A percentile compares a stretch with the other conserved stretches of the same genome.
phyloP scores from a whole-genome alignment of 2,797 vertebrate genomes.

The Sebastes vulpes region DNA sequence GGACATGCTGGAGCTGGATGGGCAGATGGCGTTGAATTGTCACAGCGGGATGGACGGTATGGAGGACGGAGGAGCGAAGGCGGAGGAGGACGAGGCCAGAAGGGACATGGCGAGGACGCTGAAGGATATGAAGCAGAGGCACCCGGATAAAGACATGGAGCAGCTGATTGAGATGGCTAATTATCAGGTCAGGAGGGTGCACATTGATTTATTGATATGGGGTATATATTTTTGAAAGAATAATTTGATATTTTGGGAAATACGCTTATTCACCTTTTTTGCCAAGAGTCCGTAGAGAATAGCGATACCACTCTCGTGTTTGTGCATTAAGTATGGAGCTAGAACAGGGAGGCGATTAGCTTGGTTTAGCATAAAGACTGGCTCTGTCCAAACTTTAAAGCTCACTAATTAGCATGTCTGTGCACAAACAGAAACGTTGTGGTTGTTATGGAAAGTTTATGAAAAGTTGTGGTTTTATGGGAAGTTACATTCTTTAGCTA shows the following conservation, averaged over 20 bases:
- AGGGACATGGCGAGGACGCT: slow-evolving; percentile 88
- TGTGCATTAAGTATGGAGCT: not conserved
- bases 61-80: slow-evolving; percentile 77
- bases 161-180: slow-evolving; percentile 91
- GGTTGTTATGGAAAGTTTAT: not conserved
- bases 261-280: not conserved
- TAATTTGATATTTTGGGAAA: not conserved
- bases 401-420: not conserved
- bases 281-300: not conserved
- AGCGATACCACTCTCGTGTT: not conserved
- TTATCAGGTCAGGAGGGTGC: slow-evolving; percentile 80
- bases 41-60: slow-evolving; percentile 79
- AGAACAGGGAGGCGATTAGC: not conserved
- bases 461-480: not conserved
- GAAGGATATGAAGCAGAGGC: slow-evolving; percentile 89
- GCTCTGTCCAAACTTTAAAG: not conserved
- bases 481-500: not conserved
- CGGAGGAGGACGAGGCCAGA: slow-evolving; percentile 87
- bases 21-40: slow-evolving; percentile 77
- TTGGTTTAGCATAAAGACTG: not conserved
- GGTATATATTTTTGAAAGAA: not conserved
- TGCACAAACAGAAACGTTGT: not conserved
- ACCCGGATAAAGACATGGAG: slow-evolving; percentile 91
- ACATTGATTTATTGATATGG: not conserved
- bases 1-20: slow-evolving; percentile 86